Conservation (phyloP, 2,797 vertebrate species). For the Lophotriccus pileatus region DNA sequence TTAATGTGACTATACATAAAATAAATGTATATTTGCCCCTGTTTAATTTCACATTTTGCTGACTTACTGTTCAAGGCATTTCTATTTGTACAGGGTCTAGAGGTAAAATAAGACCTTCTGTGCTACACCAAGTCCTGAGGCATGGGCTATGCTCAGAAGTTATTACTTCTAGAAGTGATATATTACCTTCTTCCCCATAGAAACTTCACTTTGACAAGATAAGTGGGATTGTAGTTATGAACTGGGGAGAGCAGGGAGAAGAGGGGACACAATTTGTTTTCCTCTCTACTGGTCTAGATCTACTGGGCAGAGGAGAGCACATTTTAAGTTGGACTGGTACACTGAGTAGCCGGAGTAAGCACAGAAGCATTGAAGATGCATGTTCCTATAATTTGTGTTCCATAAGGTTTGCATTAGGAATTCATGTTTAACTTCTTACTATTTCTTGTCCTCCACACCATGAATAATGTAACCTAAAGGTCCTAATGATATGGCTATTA, state of each 20-base stretch:
- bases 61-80: not conserved
- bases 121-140: not conserved
- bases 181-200: conserved; percentile 19
- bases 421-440: not conserved
- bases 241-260: not conserved
- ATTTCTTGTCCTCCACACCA: not conserved
- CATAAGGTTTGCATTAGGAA: not conserved
- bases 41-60: conserved; percentile 13
- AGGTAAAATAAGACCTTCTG: conserved; percentile 16
- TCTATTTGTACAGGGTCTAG: not conserved
- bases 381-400: conserved; percentile 4
- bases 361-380: not conserved
- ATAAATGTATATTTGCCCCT: not conserved
- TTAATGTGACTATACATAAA: not conserved
- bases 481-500: not conserved
- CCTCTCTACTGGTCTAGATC: not conserved
- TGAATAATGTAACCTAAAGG: not conserved
- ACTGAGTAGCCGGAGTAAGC: not conserved
- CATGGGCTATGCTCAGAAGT: not conserved
- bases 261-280: not conserved
- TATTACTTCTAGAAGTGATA: not conserved
- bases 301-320: not conserved
- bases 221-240: conserved; percentile 1
- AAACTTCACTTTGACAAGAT: conserved; percentile 5
- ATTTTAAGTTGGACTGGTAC: conserved; percentile 4